A percentile compares a stretch with the other conserved stretches of the same genome.
Conservation (phyloP, 2,888 invertebrate genomes). For the Drosophila percnosoma region DNA sequence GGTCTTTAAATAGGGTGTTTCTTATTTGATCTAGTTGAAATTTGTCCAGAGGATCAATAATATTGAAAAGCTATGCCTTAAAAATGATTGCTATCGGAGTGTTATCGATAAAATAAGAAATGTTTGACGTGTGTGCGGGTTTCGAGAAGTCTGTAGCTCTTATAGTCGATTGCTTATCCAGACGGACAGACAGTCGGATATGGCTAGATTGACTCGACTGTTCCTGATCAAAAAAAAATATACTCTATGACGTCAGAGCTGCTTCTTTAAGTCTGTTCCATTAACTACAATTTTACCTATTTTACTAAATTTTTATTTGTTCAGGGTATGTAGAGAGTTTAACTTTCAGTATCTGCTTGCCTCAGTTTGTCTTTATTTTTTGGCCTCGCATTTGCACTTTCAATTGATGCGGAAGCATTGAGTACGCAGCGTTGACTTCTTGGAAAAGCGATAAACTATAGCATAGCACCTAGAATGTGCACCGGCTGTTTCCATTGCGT, state of each 20-base stretch:
- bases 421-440: slow-evolving; percentile 59
- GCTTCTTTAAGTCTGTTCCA: background rate
- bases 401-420: slow-evolving; percentile 77
- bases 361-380: slow-evolving; percentile 17
- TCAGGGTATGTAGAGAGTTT: background rate
- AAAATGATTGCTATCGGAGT: background rate
- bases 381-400: slow-evolving; percentile 9
- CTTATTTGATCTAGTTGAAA: background rate
- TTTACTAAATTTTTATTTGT: background rate
- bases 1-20: background rate
- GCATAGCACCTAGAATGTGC: slow-evolving; percentile 60
- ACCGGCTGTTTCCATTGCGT: slow-evolving; percentile 33
- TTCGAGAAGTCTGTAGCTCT: background rate
- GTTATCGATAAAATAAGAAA: background rate
- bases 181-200: background rate
- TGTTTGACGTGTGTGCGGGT: background rate
- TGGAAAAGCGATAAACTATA: slow-evolving; percentile 74
- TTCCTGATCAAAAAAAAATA: background rate
- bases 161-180: background rate
- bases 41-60: too few relatives aligned
- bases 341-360: background rate
- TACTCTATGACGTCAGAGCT: background rate
- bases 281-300: background rate
- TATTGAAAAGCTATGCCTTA: background rate
- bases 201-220: background rate